Evolutionary conservation across 2,113 vertebrate species (phyloP), one percentile per base, ranked within the genome.

Genomic region (Cryptoleucopteryx plumbea): DNA sequence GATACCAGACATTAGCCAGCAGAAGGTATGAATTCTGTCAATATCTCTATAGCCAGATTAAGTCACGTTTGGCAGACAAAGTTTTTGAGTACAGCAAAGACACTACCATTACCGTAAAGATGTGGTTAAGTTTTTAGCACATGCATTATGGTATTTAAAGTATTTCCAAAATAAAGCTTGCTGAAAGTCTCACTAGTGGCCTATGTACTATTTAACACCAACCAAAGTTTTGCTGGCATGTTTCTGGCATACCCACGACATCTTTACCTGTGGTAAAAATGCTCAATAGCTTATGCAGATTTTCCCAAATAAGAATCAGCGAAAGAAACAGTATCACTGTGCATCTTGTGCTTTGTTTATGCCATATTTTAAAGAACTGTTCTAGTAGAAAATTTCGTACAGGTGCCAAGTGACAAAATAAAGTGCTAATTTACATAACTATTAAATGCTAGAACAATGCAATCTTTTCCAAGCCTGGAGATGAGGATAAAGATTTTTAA

Each of bases 11-110:
- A 91, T 63, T 88, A 94, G 81, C 96, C 93, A 97, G 94, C 87
- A 97, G 65, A 94, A 93, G 93, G 58, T 74, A 74, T 50, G 80
- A 96, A 68, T 96, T 96, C 86, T 79, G 88, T 97, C 93, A 95
- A 31, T 38, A 81, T 31, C 72, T 94, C 86, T 81, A 80, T 25
- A 97, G 90, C 71, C 94, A 90, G 86, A 81, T 66, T 48, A 88
- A 96, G 71, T 66, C 86, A 85, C 14, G 16, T 71, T 92, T 81
- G 66, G 48, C 77, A 80, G 48, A 82, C 19, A 52, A 65, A 72
- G 21, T 52, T 81, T 94, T 89, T 21, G 8, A 95, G 53, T 36
- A 66, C 38, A 82, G 70, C 50, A 82, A 92, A 81, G 43, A 50
- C 47, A 62, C 19, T 43, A 47, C 32, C 47, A 31, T n/a, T 36